Evolutionary conservation across 1,140 invertebrate species (phyloP).

Genomic region (Ceratoteleas bidentatus): DNA sequence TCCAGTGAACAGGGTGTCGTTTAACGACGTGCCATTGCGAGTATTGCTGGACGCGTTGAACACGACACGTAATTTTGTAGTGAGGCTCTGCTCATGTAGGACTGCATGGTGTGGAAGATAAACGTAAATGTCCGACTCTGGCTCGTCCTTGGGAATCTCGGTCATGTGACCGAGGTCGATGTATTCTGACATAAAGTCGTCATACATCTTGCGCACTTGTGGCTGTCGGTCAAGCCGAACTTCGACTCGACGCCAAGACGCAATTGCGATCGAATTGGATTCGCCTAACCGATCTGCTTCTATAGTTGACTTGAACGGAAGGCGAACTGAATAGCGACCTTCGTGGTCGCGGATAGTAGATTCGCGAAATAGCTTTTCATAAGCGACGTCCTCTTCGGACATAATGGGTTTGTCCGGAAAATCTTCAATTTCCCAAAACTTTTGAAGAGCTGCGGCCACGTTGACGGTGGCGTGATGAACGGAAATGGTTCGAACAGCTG

Average conservation of each 20-base stretch:
- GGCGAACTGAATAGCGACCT: background rate
- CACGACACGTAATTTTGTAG: background rate
- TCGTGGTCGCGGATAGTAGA: background rate
- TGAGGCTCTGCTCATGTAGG: background rate
- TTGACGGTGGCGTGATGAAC: no score
- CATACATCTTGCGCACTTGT: background rate
- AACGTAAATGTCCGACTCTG: background rate
- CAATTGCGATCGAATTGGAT: background rate
- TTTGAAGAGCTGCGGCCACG: no score
- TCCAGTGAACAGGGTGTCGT: no score
- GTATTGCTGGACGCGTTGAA: background rate
- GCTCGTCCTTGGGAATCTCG: background rate
- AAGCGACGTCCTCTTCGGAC: background rate
- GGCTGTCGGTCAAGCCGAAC: background rate
- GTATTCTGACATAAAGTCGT: background rate
- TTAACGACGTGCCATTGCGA: background rate
- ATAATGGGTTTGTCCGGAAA: background rate
- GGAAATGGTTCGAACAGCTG: no score
- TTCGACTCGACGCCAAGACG: no score
- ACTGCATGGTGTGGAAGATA: background rate
- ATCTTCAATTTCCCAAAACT: constrained; percentile 1
- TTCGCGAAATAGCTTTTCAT: background rate
- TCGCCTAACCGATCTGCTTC: no score
- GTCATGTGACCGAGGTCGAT: background rate
- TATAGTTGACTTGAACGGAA: background rate